Percentiles rank a stretch among this genome's conserved stretches.
phyloP scores from a whole-genome alignment of 2,888 invertebrate species.

The Drosophila infuscata region DNA sequence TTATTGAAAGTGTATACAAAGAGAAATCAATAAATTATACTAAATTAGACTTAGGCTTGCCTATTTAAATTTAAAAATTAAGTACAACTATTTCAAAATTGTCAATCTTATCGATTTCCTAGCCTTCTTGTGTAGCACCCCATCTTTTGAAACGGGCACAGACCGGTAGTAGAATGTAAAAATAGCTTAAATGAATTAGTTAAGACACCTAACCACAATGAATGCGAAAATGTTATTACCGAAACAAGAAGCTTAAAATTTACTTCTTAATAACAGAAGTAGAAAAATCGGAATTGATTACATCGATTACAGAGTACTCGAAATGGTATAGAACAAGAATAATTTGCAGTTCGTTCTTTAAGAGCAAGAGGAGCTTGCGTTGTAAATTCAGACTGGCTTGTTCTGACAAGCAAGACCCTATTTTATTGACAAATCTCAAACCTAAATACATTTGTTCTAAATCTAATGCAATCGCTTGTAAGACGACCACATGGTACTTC shows the following conservation, averaged over 20 bases:
- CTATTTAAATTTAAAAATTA: neutral
- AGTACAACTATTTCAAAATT: neutral
- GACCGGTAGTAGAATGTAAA: neutral
- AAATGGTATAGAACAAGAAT: neutral
- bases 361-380: too few relatives aligned
- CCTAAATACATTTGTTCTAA: too few relatives aligned
- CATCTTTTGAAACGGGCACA: neutral
- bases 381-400: too few relatives aligned
- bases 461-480: too few relatives aligned
- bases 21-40: neutral
- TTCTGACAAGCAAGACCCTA: too few relatives aligned
- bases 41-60: neutral
- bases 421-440: too few relatives aligned
- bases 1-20: neutral
- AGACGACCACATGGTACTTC: too few relatives aligned
- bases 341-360: neutral
- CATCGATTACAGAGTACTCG: neutral
- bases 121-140: neutral
- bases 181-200: neutral
- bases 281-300: neutral
- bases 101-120: neutral
- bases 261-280: neutral
- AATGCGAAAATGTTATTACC: neutral
- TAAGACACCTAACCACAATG: neutral
- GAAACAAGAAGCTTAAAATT: neutral